Conservation (phyloP, 2,888 invertebrate species). For the Drosophila peninsularis region DNA sequence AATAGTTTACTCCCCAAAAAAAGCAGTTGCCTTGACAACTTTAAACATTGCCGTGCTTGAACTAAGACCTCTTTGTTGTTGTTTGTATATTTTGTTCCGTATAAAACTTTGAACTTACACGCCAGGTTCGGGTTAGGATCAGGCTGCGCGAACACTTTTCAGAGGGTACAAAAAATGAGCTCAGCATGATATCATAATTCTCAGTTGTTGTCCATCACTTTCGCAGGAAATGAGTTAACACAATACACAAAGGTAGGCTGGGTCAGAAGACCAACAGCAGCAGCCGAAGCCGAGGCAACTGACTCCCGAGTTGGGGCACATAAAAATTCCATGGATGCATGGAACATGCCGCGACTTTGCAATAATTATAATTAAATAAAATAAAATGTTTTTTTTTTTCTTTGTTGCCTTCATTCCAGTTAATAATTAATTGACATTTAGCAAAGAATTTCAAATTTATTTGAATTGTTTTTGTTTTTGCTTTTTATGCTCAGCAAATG, state of each 20-base stretch:
- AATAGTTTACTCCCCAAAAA: constrained; percentile 6
- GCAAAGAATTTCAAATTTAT: constrained; percentile 61
- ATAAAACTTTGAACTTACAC: constrained; percentile 45
- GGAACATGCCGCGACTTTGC: constrained; percentile 71
- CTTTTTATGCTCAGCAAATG: constrained; percentile 13
- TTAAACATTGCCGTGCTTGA: constrained; percentile 9
- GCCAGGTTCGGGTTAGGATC: constrained; percentile 26
- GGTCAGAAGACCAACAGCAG: constrained; percentile 31
- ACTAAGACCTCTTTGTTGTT: constrained; percentile 24
- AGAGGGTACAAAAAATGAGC: constrained; percentile 35
- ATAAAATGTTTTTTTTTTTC: constrained; percentile 16
- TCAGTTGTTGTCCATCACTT: constrained; percentile 60
- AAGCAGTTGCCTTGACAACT: constrained; percentile 20
- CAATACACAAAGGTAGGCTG: constrained; percentile 36
- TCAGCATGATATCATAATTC: constrained; percentile 73
- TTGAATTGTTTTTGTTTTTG: constrained; percentile 4
- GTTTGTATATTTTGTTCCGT: constrained; percentile 36
- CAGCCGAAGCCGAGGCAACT: constrained; percentile 16
- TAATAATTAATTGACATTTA: constrained; percentile 79
- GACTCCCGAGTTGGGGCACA: constrained; percentile 32
- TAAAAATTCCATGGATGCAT: constrained; percentile 46
- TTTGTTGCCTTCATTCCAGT: constrained; percentile 52
- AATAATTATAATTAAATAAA: constrained; percentile 75
- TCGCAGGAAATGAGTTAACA: constrained; percentile 76
- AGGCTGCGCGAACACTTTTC: constrained; percentile 40